A percentile compares a stretch with the other conserved stretches of the same genome.
phyloP scores from a whole-genome alignment of 2,113 vertebrate species.

The Strigops habroptila region DNA sequence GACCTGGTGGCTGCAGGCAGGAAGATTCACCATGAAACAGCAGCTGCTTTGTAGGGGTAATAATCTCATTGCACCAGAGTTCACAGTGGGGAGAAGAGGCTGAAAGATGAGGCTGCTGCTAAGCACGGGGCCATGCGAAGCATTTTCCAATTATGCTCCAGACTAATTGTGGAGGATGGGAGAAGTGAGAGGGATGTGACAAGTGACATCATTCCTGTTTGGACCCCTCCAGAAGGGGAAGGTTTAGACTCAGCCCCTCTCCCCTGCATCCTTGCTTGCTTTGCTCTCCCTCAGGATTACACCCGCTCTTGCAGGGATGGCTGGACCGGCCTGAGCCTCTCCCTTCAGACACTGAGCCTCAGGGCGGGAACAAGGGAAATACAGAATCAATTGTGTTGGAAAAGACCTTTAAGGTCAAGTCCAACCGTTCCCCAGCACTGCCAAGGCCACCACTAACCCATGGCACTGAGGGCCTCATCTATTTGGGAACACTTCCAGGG shows the following conservation, averaged over 20 bases:
- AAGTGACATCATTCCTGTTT: not conserved
- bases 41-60: not conserved
- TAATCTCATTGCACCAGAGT: fast-evolving
- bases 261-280: not conserved
- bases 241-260: not conserved
- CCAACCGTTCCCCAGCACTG: no score
- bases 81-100: not conserved
- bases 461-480: no score
- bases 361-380: not conserved
- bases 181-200: not conserved
- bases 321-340: not conserved
- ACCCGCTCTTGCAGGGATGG: fast-evolving
- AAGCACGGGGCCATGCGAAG: not conserved
- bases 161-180: not conserved
- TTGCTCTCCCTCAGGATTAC: not conserved
- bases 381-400: no score
- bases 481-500: no score
- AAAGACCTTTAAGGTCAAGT: no score
- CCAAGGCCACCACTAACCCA: no score
- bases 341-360: not conserved
- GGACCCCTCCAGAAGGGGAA: not conserved
- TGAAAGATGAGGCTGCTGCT: not conserved
- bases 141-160: not conserved
- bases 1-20: not conserved
- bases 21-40: not conserved